Evolutionary conservation across 1,140 invertebrate genomes (phyloP), one percentile per base, ranked within the genome.

Genomic region (Pseudomyrmex flavicornis): DNA sequence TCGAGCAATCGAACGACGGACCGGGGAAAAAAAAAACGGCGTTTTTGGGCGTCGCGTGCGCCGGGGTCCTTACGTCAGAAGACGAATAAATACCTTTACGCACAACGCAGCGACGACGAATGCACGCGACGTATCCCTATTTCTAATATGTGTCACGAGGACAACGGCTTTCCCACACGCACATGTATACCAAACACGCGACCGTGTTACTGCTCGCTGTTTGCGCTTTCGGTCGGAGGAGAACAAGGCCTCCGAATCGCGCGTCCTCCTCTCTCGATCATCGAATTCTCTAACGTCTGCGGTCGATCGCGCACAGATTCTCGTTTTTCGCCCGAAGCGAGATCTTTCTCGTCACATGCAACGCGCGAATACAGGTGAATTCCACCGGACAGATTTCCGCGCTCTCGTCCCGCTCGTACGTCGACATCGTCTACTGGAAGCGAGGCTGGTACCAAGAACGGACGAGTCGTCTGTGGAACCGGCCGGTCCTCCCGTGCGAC

Each of bases 371-470:
- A 65, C 66, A 59, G 44, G 12, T 46, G 66, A 26, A 76, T 65
- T 22, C 15, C 44, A 22, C 44, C n/a, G 5, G 15, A 48, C 10
- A 46, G 66, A 54, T 48, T 13, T 17, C 50, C 72, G 52, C 70
- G 61, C 12, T 12, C 26, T 44, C 7, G 61, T 54, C 17, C 13
- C 76, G 22, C 15, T 54, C 48, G 44, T 26, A 22, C 26, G 13
- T 62, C 35, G 22, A 70, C 58, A 13, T 83, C 58, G 26, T 46
- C 44, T 9, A 44, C 44, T 20, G 17, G 44, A 26, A 15, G 35
- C 26, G 15, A 54, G 44, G 56, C 1, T 44, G 61, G 72, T 90
- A 91, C 87, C 90, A 72, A 35, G 74, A 74, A 46, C 59, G 75
- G 68, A 70, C 77, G 50, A 61, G 63, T 83, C 73, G 72, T 68